phyloP scores from a whole-genome alignment of 2,113 vertebrate genomes.

The Tichodroma muraria region DNA sequence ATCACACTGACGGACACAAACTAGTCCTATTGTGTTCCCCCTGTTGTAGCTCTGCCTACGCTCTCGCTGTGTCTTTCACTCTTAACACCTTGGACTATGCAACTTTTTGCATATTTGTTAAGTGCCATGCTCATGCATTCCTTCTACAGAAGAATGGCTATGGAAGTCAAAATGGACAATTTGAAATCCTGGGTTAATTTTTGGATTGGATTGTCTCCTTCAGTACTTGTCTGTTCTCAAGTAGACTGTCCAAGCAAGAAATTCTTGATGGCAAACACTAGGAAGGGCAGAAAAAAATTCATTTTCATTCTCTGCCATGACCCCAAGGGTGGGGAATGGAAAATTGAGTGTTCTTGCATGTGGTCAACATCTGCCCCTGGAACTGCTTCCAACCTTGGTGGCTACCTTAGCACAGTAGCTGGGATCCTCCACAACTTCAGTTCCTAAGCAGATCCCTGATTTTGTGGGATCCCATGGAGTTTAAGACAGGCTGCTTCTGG shows the following conservation, averaged over 20 bases:
- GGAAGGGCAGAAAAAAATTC: neutral
- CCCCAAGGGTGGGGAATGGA: neutral
- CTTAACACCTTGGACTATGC: neutral
- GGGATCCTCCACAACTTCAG: neutral
- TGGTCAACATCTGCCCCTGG: neutral
- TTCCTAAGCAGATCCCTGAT: neutral
- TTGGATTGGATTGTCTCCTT: neutral
- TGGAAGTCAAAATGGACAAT: neutral
- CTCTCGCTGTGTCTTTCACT: neutral
- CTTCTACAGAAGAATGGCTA: neutral
- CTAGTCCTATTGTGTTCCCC: neutral
- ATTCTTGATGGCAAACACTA: neutral
- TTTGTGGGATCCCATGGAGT: neutral
- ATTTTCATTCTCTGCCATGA: neutral
- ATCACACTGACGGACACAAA: neutral
- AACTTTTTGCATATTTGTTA: neutral
- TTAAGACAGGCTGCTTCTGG: neutral
- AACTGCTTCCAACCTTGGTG: neutral
- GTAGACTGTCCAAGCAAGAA: neutral
- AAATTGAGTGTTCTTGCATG: neutral
- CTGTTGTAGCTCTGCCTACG: neutral
- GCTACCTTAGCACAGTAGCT: neutral
- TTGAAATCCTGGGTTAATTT: neutral
- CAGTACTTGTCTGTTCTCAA: neutral
- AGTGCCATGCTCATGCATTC: rapidly evolving